Evolutionary conservation across 2,797 vertebrate species (phyloP).

Genomic region (Mionectes olivaceus): DNA sequence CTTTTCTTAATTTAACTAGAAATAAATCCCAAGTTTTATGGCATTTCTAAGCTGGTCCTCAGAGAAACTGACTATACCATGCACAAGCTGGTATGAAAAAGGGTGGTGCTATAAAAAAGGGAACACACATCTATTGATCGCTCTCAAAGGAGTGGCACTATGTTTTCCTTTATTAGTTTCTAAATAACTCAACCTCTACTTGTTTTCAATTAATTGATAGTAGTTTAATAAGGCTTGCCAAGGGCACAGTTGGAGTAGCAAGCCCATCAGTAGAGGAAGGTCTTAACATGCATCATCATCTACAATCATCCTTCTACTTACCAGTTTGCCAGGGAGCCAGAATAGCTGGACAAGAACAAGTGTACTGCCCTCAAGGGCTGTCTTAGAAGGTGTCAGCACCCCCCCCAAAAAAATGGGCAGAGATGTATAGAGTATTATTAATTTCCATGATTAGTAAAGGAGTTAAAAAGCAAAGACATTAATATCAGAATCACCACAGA

Average conservation of each 20-base stretch:
- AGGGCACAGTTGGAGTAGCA: neutral
- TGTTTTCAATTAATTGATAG: conserved; percentile 1
- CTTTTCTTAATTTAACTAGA: neutral
- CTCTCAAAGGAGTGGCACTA: neutral
- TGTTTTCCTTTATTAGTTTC: conserved; percentile 12
- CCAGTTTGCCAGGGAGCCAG: neutral
- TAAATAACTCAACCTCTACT: conserved; percentile 10
- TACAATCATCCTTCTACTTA: neutral
- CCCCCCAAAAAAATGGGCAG: neutral
- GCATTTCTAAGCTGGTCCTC: neutral
- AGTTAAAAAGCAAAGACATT: neutral
- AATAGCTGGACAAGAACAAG: neutral
- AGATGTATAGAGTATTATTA: neutral
- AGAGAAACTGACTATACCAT: neutral
- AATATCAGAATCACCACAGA: neutral
- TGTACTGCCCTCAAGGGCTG: neutral
- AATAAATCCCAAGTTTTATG: neutral
- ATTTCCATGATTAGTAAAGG: neutral
- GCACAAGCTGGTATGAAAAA: neutral
- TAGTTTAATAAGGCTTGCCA: neutral
- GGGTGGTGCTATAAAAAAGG: too few relatives aligned
- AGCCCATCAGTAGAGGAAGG: neutral
- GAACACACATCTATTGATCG: neutral
- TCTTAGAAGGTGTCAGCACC: neutral
- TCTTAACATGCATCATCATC: neutral